Evolutionary conservation across 2,797 vertebrate species (phyloP).

Genomic region (Alectoris magna): DNA sequence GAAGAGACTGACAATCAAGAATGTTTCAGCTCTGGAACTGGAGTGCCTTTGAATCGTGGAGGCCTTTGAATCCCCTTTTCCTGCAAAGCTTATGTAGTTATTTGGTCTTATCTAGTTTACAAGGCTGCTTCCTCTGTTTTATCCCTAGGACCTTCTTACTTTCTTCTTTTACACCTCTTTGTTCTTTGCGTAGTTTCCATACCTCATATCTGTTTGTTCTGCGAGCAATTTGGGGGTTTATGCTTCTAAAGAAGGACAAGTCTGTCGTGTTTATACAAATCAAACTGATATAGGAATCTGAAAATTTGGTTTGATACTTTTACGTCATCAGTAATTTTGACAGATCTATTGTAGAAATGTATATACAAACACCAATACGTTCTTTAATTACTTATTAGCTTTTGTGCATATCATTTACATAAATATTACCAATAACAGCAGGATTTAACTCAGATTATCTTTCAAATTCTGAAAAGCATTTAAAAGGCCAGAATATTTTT

Average conservation of each 20-base stretch:
- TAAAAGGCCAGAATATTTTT: neutral
- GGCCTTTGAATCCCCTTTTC: neutral
- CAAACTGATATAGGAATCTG: neutral
- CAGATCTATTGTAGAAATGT: neutral
- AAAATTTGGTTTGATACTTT: slow-evolving; percentile 4
- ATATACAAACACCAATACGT: neutral
- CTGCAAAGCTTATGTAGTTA: neutral
- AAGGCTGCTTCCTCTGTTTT: neutral
- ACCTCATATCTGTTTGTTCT: neutral
- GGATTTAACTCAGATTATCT: neutral
- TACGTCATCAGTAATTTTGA: neutral
- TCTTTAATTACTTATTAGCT: neutral
- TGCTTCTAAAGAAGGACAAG: neutral
- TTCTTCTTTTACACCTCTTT: neutral
- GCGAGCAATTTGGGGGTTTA: neutral
- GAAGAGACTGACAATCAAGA: neutral
- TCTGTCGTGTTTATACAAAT: neutral
- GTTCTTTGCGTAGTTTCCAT: neutral
- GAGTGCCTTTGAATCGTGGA: neutral
- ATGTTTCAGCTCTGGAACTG: neutral
- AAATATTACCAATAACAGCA: neutral
- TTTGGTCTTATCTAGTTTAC: neutral
- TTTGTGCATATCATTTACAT: neutral
- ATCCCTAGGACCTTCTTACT: neutral
- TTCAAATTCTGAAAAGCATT: neutral